These are phyloP conservation scores for Clarias gariepinus DNA, from an alignment of 2,113 vertebrate species.

Conservation along the genomic window DNA sequence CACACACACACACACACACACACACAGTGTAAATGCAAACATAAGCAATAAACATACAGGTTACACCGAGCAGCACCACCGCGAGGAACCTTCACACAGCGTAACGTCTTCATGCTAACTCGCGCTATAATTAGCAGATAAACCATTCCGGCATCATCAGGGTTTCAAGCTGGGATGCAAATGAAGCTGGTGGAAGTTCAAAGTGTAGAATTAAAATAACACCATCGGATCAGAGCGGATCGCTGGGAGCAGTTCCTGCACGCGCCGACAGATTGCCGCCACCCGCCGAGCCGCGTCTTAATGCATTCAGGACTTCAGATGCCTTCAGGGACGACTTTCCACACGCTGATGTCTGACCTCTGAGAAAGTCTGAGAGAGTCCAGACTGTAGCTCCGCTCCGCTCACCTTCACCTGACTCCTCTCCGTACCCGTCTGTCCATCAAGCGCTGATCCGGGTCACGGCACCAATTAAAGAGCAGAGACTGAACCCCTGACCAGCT, in stretches of 20 bases:
- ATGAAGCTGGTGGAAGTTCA: neutral
- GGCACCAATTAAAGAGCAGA: neutral
- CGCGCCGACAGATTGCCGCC: neutral
- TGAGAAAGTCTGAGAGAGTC: neutral
- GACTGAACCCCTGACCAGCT: neutral
- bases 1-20: constrained; percentile 17
- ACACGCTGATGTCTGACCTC: neutral
- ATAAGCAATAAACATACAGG: neutral
- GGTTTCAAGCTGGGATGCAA: neutral
- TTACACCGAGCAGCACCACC: neutral
- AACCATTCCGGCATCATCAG: neutral
- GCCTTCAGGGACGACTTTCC: neutral
- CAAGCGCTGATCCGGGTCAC: constrained; percentile 10
- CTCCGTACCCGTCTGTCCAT: neutral
- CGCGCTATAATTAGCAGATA: neutral
- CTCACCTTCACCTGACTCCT: neutral
- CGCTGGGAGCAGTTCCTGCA: neutral
- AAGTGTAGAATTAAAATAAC: neutral
- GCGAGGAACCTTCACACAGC: neutral
- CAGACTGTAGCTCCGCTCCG: neutral
- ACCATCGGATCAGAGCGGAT: neutral
- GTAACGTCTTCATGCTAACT: too few species aligned
- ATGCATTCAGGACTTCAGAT: neutral
- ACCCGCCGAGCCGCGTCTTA: neutral
- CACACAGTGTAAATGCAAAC: neutral